Evolutionary conservation across 1,140 invertebrate species (phyloP).

Genomic region (Copidosoma floridanum): DNA sequence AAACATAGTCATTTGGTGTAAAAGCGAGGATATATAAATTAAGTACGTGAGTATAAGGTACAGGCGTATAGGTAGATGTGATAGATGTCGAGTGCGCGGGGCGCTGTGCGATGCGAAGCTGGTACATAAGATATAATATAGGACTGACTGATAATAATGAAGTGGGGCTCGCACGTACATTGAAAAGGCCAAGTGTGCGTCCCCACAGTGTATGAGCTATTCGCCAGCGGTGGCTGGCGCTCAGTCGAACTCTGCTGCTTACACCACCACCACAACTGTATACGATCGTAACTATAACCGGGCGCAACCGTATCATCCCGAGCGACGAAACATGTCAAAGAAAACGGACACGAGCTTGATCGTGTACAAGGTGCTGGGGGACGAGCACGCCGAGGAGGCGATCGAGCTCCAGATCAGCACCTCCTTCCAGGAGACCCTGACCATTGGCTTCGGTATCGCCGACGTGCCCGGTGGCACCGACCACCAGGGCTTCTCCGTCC

Average conservation of each 20-base stretch:
- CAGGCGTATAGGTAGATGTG: too few relatives aligned
- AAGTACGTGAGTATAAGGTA: too few relatives aligned
- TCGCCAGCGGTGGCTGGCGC: neutral
- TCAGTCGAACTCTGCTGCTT: constrained; percentile 10
- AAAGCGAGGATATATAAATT: too few relatives aligned
- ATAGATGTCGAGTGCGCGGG: constrained; percentile 6
- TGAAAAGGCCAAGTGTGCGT: constrained; percentile 14
- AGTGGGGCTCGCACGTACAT: constrained; percentile 24
- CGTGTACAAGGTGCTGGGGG: constrained; percentile 6
- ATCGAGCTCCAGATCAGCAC: constrained; percentile 11
- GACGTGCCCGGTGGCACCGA: constrained; percentile 15
- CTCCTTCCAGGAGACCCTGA: constrained; percentile 20
- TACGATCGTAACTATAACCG: neutral
- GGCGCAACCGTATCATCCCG: too few relatives aligned
- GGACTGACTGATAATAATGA: constrained; percentile 24
- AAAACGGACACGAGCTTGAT: constrained; percentile 12
- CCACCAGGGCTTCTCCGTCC: constrained; percentile 7
- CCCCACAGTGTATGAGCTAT: constrained; percentile 8
- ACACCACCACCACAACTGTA: neutral
- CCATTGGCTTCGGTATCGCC: constrained; percentile 22
- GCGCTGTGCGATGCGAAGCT: neutral
- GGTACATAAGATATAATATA: too few relatives aligned
- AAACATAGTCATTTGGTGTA: too few relatives aligned
- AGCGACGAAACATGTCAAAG: constrained; percentile 22
- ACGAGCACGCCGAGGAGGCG: constrained; percentile 11